Evolutionary conservation across 2,113 vertebrate species (phyloP).

Genomic region (Hylia prasina): DNA sequence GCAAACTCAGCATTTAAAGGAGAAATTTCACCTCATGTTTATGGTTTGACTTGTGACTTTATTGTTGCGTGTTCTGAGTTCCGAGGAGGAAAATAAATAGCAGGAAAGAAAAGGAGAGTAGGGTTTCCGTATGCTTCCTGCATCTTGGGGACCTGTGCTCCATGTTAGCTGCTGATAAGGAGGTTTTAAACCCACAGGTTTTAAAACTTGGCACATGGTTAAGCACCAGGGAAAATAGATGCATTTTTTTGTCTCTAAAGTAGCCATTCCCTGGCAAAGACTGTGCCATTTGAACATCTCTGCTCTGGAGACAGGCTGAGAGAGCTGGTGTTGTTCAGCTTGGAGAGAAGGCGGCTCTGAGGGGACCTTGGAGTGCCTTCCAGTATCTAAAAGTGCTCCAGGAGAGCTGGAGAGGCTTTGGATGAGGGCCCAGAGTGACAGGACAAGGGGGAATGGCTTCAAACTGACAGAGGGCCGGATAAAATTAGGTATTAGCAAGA

Average conservation of each 20-base stretch:
- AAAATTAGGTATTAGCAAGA: not conserved
- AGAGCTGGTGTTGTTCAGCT: not conserved
- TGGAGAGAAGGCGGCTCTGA: not conserved
- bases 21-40: not conserved
- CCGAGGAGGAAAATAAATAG: not conserved
- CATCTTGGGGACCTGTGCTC: not conserved
- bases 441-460: not conserved
- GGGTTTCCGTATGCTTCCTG: not conserved
- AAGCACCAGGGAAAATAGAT: not conserved
- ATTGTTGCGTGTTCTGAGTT: not conserved
- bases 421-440: not conserved
- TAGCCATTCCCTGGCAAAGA: not conserved
- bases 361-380: not conserved
- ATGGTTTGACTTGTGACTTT: not conserved
- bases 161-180: conserved; percentile 25
- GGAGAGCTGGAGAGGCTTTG: not conserved
- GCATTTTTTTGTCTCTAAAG: not conserved
- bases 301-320: not conserved
- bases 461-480: not conserved
- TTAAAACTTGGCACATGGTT: not conserved
- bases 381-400: not conserved
- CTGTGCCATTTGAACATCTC: not conserved
- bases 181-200: not conserved
- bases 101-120: not conserved
- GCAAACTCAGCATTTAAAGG: not conserved